phyloP scores from a whole-genome alignment of 2,113 vertebrate species.

The Pachyramphus minor region DNA sequence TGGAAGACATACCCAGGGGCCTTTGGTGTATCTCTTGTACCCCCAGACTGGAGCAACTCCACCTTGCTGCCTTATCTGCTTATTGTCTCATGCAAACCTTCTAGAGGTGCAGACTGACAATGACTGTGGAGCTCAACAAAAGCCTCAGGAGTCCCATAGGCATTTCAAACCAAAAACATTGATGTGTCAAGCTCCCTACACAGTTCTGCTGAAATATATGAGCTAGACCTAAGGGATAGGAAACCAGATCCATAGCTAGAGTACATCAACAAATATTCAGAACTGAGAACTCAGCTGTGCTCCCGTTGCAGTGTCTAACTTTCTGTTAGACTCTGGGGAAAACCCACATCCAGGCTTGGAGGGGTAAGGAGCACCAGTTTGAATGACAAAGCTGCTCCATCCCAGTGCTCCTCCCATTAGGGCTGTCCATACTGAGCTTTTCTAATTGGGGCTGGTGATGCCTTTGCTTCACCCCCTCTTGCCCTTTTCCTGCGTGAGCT shows the following conservation, averaged over 20 bases:
- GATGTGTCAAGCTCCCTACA: background rate
- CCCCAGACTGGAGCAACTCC: background rate
- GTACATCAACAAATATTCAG: background rate
- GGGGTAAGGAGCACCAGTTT: background rate
- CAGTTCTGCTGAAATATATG: background rate
- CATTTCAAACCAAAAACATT: background rate
- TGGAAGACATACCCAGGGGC: background rate
- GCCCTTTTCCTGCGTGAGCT: background rate
- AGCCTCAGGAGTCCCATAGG: background rate
- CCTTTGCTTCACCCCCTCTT: background rate
- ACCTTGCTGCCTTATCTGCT: background rate
- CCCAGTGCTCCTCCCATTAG: background rate
- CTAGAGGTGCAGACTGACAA: background rate
- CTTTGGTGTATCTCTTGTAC: background rate
- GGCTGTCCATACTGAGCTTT: background rate
- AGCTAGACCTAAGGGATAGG: background rate
- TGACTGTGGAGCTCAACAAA: background rate
- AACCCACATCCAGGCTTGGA: background rate
- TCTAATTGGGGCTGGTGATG: background rate
- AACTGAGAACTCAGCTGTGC: background rate
- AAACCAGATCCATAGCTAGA: background rate
- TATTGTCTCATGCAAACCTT: background rate
- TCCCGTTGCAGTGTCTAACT: background rate
- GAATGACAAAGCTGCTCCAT: background rate
- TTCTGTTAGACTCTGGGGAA: background rate